These are phyloP conservation scores for Nyctalus aviator DNA, from an alignment of 2,797 vertebrate species.

Conservation along the genomic window DNA sequence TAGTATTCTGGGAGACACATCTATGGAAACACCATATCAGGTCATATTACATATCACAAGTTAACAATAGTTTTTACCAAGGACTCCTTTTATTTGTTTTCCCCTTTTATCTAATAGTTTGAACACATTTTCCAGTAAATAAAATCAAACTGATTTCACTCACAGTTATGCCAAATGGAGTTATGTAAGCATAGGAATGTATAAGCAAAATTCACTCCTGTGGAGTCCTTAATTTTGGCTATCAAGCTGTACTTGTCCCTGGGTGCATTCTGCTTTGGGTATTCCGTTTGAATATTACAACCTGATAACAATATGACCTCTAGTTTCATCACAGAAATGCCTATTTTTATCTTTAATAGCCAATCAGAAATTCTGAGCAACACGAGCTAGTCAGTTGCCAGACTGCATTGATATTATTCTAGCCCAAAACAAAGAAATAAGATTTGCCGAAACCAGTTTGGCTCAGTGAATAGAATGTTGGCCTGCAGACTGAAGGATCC, in stretches of 20 bases:
- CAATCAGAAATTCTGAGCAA: slow-evolving; percentile 10
- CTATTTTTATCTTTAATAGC: background rate
- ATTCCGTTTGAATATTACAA: background rate
- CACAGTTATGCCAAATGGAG: background rate
- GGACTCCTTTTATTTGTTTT: background rate
- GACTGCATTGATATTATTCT: slow-evolving; percentile 20
- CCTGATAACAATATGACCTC: background rate
- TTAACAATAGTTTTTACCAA: background rate
- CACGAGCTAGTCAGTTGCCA: background rate
- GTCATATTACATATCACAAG: background rate
- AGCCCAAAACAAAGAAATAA: slow-evolving; percentile 41
- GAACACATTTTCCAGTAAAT: background rate
- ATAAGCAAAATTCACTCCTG: background rate
- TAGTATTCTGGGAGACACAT: background rate
- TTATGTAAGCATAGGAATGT: background rate
- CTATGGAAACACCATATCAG: background rate
- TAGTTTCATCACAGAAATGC: background rate
- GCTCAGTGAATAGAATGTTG: too few species aligned
- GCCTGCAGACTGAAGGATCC: too few species aligned
- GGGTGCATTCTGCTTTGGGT: background rate
- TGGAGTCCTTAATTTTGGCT: background rate
- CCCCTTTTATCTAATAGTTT: background rate
- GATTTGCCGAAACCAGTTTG: background rate
- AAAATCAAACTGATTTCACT: background rate
- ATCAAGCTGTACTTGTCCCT: background rate